Evolutionary conservation across 2,113 vertebrate species (phyloP), one percentile per base, ranked within the genome.

Genomic region (Etheostoma cragini): DNA sequence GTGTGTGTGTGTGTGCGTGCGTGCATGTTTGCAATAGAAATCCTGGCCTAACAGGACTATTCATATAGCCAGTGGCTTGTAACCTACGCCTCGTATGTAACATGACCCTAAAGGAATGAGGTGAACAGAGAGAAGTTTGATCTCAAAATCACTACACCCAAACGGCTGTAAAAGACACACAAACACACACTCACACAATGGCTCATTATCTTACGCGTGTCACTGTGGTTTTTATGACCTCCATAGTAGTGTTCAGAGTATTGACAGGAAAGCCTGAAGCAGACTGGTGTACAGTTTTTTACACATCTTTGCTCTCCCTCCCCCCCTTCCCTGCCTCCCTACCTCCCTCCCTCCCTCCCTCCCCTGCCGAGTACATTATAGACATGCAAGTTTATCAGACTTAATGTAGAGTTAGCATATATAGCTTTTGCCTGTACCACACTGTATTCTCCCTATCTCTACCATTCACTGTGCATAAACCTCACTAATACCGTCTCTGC

Each of bases 331-430:
- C 42, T 42, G 68, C 63, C 69, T 66, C 69, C 54, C 77, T n/a
- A n/a, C 22, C 38, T 35, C 56, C 61, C 67, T 7, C 26, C 14
- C n/a, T 60, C 35, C 73, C 42, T 42, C 71, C 63, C 69, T 66
- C 69, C 54, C 77, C 82, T 50, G 71, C 90, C 46, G 87, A 82
- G 92, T 77, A 86, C 87, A 90, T 91, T 94, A 88, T 93, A 94
- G 80, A 85, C 88, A 82, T 71, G 81, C 76, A 75, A 84, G 89
- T 93, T 92, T 94, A 94, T 94, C 93, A 93, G 87, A 79, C 87
- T 61, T 83, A 77, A 91, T 81, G 87, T 93, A 89, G 81, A 76
- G 76, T 92, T 92, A 88, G 87, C 80, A 90, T 88, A 88, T 82
- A 82, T 85, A 82, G 84, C 83, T 82, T 80, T 69, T 80, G 70